Percentiles rank a stretch among this genome's conserved stretches.
Evolutionary conservation across 2,888 invertebrate genomes (phyloP).

Genomic region (Malthinus seriepunctatus): DNA sequence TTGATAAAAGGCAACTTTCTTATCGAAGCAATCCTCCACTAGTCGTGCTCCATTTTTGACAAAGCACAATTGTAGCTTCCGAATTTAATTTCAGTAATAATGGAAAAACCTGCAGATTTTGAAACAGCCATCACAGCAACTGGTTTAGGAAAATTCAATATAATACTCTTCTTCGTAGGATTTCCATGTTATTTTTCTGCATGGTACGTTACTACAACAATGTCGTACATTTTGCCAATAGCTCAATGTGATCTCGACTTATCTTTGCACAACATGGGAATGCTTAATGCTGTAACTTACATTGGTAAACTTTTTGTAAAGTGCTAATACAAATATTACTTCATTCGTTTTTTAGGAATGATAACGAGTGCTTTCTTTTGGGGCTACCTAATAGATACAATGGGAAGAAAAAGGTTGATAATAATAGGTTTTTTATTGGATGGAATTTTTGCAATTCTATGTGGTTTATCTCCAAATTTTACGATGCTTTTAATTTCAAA

Average conservation of each 20-base stretch:
- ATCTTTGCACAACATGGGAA: slow-evolving; percentile 70
- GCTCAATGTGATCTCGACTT: slow-evolving; percentile 76
- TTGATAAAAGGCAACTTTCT: no score
- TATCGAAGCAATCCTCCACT: no score
- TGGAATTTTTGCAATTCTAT: slow-evolving; percentile 64
- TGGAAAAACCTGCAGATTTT: slow-evolving; percentile 59
- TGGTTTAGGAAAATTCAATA: slow-evolving; percentile 73
- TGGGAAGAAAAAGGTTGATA: slow-evolving; percentile 70
- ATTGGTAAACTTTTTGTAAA: slow-evolving; percentile 59
- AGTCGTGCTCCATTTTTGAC: no score
- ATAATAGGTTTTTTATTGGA: slow-evolving; percentile 68
- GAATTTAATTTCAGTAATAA: neutral
- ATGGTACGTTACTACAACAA: slow-evolving; percentile 72
- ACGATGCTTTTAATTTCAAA: slow-evolving; percentile 69
- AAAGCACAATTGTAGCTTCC: no score
- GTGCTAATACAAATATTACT: neutral
- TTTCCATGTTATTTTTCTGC: slow-evolving; percentile 69
- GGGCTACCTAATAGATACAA: slow-evolving; percentile 77
- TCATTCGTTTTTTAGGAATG: slow-evolving; percentile 67
- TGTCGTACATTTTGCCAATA: slow-evolving; percentile 73
- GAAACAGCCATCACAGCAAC: slow-evolving; percentile 71
- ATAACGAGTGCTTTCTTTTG: slow-evolving; percentile 73
- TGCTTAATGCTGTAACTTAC: slow-evolving; percentile 72
- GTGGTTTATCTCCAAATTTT: slow-evolving; percentile 68
- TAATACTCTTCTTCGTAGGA: slow-evolving; percentile 62